Base-by-base conservation (phyloP, 2,888 invertebrate species). In the Eupithecia dodoneata region DNA sequence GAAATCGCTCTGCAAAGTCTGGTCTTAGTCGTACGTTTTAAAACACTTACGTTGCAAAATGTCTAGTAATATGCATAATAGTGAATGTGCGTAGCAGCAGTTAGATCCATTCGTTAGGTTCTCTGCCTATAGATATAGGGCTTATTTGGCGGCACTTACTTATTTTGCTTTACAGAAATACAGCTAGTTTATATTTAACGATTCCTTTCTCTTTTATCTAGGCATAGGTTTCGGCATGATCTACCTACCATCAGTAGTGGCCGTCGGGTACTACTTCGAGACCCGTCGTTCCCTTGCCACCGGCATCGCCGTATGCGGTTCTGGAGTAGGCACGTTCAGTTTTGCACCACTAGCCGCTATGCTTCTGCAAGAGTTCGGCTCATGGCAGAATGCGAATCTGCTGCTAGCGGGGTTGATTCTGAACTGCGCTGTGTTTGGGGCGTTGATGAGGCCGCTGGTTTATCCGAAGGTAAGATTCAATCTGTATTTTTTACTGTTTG, bases 211-310 rank as follows among this genome's bases (percentile, higher is more conserved):
- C 15, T 93, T 52, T 52, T 0, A n/a, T 90, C 18, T 95, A 98
- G 98, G 98, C 82, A 97, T 99, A 85, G 99, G 99, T 42, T 98
- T 99, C 89, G 98, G 99, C 81, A 96, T 99, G 95, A 98, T 99
- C 86, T 99, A 99, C 93, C 96, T 99, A 71, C 99, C 99, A 0
- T 99, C 99, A 2, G 99, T 99, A 63, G 99, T 99, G 13, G 98
- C 98, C 75, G 99, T 99, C 45, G 99, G 99, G 7, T 99, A 99
- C 93, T 99, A 99, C 95, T 99, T 99, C 94, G 99, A 99, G 94
- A 98, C 98, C 71, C 98, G 98, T 86, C 96, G 99, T 80, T 98
- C 99, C 13, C 95, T 99, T 81, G 99, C 99, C 71, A 99, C 99
- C 73, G 99, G 97, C 74, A 98, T 98, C 77, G 99, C 99, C 0